A percentile compares a stretch with the other conserved stretches of the same genome.
These are phyloP conservation scores for Enoplosus armatus DNA, from an alignment of 2,797 vertebrate species.

Conservation along the genomic window DNA sequence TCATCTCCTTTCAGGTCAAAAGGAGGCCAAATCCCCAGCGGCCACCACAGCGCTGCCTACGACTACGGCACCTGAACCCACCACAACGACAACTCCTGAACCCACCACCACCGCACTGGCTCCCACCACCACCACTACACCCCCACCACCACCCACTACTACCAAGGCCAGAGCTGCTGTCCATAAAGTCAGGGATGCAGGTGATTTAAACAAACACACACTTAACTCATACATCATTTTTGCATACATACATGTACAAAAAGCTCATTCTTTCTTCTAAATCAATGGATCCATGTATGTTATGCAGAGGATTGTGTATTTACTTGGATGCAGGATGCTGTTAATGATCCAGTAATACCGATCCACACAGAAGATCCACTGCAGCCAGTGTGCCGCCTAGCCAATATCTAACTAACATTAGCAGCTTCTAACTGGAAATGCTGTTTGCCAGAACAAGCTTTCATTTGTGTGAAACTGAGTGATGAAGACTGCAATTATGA, in stretches of 20 bases:
- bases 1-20: conserved; percentile 77
- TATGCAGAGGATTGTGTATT: conserved; percentile 51
- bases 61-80: conserved; percentile 66
- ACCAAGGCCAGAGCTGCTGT: conserved; percentile 79
- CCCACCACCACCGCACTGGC: conserved; percentile 54
- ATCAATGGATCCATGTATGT: conserved; percentile 53
- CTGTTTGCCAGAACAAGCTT: conserved; percentile 51
- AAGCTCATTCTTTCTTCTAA: conserved; percentile 4
- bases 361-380: conserved; percentile 49
- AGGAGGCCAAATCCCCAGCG: conserved; percentile 70
- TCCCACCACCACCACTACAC: conserved; percentile 60
- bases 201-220: conserved; percentile 80
- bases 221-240: not conserved
- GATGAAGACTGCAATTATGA: conserved; percentile 62
- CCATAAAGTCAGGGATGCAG: conserved; percentile 88
- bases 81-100: conserved; percentile 47
- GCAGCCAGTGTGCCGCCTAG: conserved; percentile 19
- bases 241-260: conserved; percentile 28
- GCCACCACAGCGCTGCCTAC: conserved; percentile 58
- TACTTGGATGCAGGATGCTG: conserved; percentile 44
- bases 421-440: conserved; percentile 38
- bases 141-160: conserved; percentile 63
- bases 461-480: conserved; percentile 59
- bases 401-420: conserved; percentile 43
- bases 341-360: conserved; percentile 49